Base-by-base conservation (phyloP, 2,113 vertebrate species). In the Cynoglossus semilaevis region DNA sequence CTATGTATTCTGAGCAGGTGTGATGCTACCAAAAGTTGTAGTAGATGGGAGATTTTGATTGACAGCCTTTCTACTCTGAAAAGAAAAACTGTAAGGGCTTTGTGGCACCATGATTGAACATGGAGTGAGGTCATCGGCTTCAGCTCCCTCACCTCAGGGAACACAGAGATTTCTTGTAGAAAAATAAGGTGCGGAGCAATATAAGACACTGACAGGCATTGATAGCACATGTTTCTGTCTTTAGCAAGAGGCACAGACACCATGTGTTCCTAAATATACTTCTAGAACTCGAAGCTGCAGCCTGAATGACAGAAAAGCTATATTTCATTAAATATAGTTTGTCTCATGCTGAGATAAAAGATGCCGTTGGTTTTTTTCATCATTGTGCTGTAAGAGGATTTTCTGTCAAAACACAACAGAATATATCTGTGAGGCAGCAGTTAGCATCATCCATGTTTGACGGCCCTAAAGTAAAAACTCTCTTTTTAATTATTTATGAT, bases 1-100 rank as follows among this genome's bases (percentile, higher is more conserved):
- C 9, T 81, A 55, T 63, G 51, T 71, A 77, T 84, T 76, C 70
- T 14, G 69, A 48, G 37, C 11, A 6, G 40, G n/a, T 57, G 15
- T 22, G 9, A 45, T 15, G 22, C 0, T 44, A 14, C 42, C 52
- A 50, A 51, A 47, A 66, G 56, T 8, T 57, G 48, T 64, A 41
- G 38, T 12, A 48, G 54, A 74, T 40, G 46, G 50, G 58, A 50
- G 70, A 52, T 72, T 61, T 75, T 46, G 67, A 73, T 49, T 70
- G 74, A 75, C 66, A 64, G 66, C 52, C 54, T 1, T 64, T 56
- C 52, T 51, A 1, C 64, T 51, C 3, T 38, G 56, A 65, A 49
- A 63, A n/a, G n/a, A n/a, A 58, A 68, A 51, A 51, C n/a, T 17
- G 56, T 36, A 58, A 62, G 60, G 29, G 18, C 35, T 60, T 44